A percentile compares a stretch with the other conserved stretches of the same genome.
Conservation (phyloP, 2,113 vertebrate genomes). For the Sinosuthora webbiana region DNA sequence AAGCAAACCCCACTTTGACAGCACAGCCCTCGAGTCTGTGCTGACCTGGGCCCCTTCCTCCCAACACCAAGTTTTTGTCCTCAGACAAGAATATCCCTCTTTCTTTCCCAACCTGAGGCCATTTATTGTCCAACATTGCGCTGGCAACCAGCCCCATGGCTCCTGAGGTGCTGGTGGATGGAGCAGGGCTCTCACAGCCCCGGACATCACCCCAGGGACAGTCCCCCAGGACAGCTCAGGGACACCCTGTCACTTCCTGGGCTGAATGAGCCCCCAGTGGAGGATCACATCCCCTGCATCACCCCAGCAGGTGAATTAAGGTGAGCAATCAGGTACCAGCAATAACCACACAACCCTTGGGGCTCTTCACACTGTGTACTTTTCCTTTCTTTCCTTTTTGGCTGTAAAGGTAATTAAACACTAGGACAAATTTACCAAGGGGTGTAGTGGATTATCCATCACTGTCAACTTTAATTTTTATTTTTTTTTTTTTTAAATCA, state of each 20-base stretch:
- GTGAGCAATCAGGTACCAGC: neutral
- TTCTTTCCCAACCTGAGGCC: neutral
- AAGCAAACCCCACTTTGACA: neutral
- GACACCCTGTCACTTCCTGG: fast-evolving
- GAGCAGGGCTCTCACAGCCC: neutral
- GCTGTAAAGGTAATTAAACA: conserved; percentile 27
- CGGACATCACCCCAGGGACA: fast-evolving
- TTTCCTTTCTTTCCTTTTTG: neutral
- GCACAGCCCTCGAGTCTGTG: fast-evolving
- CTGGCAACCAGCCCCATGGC: neutral
- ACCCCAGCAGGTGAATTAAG: fast-evolving
- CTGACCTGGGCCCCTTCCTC: neutral
- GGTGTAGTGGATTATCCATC: conserved; percentile 39
- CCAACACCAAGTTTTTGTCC: neutral
- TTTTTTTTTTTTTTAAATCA: neutral
- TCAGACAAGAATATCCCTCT: neutral
- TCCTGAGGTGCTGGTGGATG: neutral
- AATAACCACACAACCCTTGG: neutral
- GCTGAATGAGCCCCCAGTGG: fast-evolving
- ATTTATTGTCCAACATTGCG: fast-evolving
- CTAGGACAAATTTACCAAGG: conserved; percentile 9
- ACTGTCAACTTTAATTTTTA: neutral
- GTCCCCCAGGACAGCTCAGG: no score
- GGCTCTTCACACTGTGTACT: neutral
- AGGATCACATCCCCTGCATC: neutral